phyloP scores from a whole-genome alignment of 2,797 vertebrate genomes.

The Myotis findleyi region DNA sequence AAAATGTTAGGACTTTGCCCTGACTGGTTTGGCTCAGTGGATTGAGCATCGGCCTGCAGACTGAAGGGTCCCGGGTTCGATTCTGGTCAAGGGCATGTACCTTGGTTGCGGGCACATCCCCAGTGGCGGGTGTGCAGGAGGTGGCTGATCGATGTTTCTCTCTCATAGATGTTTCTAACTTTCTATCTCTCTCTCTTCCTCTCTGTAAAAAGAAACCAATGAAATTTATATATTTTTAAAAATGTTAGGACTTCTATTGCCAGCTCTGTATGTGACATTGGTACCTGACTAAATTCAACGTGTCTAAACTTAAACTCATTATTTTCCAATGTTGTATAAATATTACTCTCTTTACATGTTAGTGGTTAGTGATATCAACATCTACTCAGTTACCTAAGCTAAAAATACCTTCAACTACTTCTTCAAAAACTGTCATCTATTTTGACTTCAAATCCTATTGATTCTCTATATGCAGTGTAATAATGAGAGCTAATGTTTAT shows the following conservation, averaged over 20 bases:
- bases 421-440: background rate
- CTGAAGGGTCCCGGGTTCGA: too few relatives aligned
- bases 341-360: background rate
- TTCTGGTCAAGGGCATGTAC: too few relatives aligned
- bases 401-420: background rate
- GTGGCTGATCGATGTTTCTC: too few relatives aligned
- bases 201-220: too few relatives aligned
- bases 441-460: constrained; percentile 37
- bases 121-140: too few relatives aligned
- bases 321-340: constrained; percentile 24
- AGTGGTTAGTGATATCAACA: background rate
- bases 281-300: background rate
- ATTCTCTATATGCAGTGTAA: background rate
- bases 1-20: background rate
- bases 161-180: too few relatives aligned
- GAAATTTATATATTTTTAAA: too few relatives aligned
- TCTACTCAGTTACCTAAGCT: background rate
- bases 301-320: background rate
- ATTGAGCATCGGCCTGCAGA: too few relatives aligned
- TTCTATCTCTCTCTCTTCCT: too few relatives aligned
- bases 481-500: constrained; percentile 3
- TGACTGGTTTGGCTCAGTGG: too few relatives aligned
- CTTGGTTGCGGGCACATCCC: too few relatives aligned
- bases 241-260: background rate
- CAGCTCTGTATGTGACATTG: background rate